phyloP scores from a whole-genome alignment of 2,888 invertebrate species.

The Plebejus melissa region DNA sequence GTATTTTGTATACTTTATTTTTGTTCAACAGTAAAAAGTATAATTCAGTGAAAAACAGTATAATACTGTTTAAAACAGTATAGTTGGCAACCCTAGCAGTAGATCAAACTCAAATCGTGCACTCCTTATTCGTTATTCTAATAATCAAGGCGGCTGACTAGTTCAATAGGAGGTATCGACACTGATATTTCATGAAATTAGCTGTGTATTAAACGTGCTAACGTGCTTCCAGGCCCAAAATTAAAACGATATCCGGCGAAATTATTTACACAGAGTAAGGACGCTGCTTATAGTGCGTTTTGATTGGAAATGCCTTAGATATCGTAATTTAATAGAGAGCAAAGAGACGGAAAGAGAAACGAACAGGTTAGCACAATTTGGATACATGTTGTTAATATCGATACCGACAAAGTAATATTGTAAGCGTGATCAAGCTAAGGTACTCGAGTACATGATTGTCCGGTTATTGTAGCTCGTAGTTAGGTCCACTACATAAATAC shows the following conservation, averaged over 20 bases:
- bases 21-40: no score
- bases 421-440: constrained; percentile 24
- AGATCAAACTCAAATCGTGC: constrained; percentile 1
- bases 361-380: constrained; percentile 5
- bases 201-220: not conserved
- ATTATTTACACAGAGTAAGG: not conserved
- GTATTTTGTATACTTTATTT: no score
- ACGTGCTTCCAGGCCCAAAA: constrained; percentile 5
- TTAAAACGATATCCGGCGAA: constrained; percentile 7
- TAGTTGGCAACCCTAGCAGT: not conserved
- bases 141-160: constrained; percentile 27
- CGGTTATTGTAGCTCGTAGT: constrained; percentile 7
- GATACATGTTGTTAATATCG: constrained; percentile 8
- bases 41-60: no score
- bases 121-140: constrained; percentile 17
- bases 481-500: constrained; percentile 21
- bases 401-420: constrained; percentile 20
- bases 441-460: constrained; percentile 6
- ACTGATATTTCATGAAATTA: not conserved
- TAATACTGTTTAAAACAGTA: no score
- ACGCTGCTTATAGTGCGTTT: not conserved
- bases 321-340: constrained; percentile 1
- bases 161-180: constrained; percentile 26
- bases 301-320: not conserved
- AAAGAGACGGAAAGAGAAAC: constrained; percentile 14